phyloP scores from a whole-genome alignment of 2,113 vertebrate species.

The Antechinus stuartii region DNA sequence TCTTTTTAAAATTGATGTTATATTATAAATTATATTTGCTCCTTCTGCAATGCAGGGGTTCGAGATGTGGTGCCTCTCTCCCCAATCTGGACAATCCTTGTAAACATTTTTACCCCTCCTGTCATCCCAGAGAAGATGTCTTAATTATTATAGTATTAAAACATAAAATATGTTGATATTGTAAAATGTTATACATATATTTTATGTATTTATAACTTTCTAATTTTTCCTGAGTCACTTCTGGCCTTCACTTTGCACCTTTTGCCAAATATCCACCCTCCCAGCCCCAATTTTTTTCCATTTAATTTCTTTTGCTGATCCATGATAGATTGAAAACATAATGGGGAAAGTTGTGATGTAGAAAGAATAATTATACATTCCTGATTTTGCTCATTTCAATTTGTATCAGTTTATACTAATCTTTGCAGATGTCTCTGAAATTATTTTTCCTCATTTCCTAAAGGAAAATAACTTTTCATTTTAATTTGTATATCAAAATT shows the following conservation, averaged over 20 bases:
- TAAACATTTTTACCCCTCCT: not conserved
- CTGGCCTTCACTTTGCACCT: not conserved
- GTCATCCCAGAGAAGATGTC: not conserved
- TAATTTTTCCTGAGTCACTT: not conserved
- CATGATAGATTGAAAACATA: too few species aligned
- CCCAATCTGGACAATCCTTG: not conserved
- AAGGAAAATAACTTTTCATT: not conserved
- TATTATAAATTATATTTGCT: not conserved
- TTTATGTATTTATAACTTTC: not conserved
- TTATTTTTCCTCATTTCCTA: not conserved
- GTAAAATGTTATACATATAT: not conserved
- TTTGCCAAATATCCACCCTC: not conserved
- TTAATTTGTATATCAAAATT: not conserved
- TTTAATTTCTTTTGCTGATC: not conserved
- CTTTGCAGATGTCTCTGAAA: not conserved
- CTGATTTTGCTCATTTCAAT: not conserved
- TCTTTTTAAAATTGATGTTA: not conserved
- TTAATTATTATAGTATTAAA: not conserved
- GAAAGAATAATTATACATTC: not conserved
- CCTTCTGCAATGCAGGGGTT: not conserved
- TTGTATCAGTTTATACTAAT: not conserved
- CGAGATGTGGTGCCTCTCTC: not conserved
- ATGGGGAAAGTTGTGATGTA: not conserved
- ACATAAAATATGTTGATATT: not conserved
- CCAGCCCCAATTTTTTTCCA: not conserved